A percentile compares a stretch with the other conserved stretches of the same genome.
These are phyloP conservation scores for Linyphia triangularis DNA, from an alignment of 2,888 invertebrate genomes.

Conservation along the genomic window DNA sequence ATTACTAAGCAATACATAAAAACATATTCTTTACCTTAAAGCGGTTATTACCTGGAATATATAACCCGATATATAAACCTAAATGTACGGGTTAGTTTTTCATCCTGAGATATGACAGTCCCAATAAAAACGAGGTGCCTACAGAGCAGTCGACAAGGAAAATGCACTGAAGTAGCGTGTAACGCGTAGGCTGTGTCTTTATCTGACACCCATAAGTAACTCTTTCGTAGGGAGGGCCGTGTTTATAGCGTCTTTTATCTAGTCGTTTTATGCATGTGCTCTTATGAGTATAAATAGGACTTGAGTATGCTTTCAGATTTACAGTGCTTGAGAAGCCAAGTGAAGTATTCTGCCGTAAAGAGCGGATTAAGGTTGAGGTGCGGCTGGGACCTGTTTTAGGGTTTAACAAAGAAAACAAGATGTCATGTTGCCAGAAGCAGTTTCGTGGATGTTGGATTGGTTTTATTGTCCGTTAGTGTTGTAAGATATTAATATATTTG, in stretches of 20 bases:
- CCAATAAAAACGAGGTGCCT: constrained; percentile 25
- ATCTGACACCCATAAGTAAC: constrained; percentile 37
- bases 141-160: constrained; percentile 2
- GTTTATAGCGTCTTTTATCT: constrained; percentile 53
- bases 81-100: too few species aligned
- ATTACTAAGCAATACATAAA: too few species aligned
- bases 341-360: background rate
- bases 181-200: constrained; percentile 35
- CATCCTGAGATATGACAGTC: constrained; percentile 57
- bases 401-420: too few species aligned
- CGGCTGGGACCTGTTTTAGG: too few species aligned
- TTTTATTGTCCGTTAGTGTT: too few species aligned
- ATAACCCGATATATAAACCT: too few species aligned
- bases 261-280: constrained; percentile 41
- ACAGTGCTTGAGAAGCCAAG: constrained; percentile 13
- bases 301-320: constrained; percentile 20
- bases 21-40: too few species aligned
- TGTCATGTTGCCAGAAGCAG: too few species aligned
- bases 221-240: constrained; percentile 27
- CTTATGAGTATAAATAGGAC: constrained; percentile 46
- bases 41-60: too few species aligned
- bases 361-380: constrained; percentile 1
- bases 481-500: too few species aligned
- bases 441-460: too few species aligned
- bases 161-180: background rate